Evolutionary conservation across 2,888 invertebrate species (phyloP).

Genomic region (Plagodis pulveraria): DNA sequence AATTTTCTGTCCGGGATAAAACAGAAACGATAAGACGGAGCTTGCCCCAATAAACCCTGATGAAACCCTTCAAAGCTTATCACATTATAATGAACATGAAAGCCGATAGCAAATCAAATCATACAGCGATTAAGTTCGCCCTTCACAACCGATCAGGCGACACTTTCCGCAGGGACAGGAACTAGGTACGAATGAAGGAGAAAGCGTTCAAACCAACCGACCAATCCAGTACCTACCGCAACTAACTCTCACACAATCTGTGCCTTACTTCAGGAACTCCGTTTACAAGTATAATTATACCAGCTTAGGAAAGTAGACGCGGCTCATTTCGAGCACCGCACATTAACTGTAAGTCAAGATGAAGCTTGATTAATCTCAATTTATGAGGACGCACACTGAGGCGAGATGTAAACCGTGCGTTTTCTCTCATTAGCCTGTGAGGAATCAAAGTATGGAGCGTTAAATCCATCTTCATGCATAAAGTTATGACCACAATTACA

Average conservation of each 20-base stretch:
- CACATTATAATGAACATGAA: slow-evolving; percentile 1
- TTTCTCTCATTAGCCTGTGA: slow-evolving; percentile 27
- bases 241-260: neutral
- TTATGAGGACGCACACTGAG: slow-evolving; percentile 5
- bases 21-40: neutral
- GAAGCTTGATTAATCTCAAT: slow-evolving; percentile 17
- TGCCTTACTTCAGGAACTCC: slow-evolving; percentile 9
- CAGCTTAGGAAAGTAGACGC: slow-evolving; percentile 20
- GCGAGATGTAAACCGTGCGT: slow-evolving; percentile 1
- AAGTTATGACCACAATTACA: too few species aligned
- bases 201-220: slow-evolving; percentile 7
- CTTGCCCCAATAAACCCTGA: slow-evolving; percentile 1
- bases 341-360: slow-evolving; percentile 23
- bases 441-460: neutral
- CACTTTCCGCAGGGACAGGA: slow-evolving; percentile 16
- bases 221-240: too few species aligned
- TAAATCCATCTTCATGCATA: too few species aligned
- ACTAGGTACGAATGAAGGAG: slow-evolving; percentile 5
- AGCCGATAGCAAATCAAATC: slow-evolving; percentile 1
- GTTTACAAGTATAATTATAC: slow-evolving; percentile 16
- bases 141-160: neutral
- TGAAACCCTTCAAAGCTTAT: slow-evolving; percentile 4
- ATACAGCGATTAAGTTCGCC: slow-evolving; percentile 10
- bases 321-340: slow-evolving; percentile 22
- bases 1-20: neutral